A percentile compares a stretch with the other conserved stretches of the same genome.
Evolutionary conservation across 2,113 vertebrate species (phyloP).

Genomic region (Takifugu flavidus): DNA sequence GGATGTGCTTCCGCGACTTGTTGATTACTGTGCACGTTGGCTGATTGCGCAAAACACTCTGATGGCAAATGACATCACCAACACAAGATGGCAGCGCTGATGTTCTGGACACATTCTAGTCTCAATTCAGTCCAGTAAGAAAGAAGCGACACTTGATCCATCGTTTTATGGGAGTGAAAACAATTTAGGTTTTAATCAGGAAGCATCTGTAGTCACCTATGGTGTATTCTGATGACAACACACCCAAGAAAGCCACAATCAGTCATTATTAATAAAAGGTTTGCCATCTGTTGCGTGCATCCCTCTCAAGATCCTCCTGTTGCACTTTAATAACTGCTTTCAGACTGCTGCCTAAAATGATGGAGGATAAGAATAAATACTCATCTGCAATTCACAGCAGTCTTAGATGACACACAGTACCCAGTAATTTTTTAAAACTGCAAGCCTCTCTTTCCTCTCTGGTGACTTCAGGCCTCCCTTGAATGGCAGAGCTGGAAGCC

Average conservation of each 20-base stretch:
- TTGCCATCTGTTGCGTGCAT: not conserved
- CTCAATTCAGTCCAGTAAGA: too few species aligned
- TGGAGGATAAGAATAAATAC: constrained; percentile 32
- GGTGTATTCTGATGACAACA: not conserved
- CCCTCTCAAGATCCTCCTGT: not conserved
- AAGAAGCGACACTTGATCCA: too few species aligned
- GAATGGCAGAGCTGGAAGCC: constrained; percentile 33
- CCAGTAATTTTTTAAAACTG: constrained; percentile 25
- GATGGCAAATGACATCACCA: too few species aligned
- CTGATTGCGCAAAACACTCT: too few species aligned
- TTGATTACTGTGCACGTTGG: too few species aligned
- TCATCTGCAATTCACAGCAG: constrained; percentile 31
- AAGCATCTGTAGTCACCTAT: too few species aligned
- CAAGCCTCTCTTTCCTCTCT: constrained; percentile 22
- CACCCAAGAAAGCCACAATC: not conserved
- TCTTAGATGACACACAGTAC: constrained; percentile 17
- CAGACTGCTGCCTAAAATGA: constrained; percentile 12
- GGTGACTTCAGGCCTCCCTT: constrained; percentile 36
- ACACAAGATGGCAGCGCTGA: too few species aligned
- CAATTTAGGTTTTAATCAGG: too few species aligned
- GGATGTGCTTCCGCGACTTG: too few species aligned
- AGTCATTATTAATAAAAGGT: not conserved
- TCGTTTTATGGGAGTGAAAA: too few species aligned
- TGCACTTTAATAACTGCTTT: constrained; percentile 4
- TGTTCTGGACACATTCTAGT: too few species aligned